phyloP scores from a whole-genome alignment of 2,113 vertebrate genomes.

The Sminthopsis crassicaudata region DNA sequence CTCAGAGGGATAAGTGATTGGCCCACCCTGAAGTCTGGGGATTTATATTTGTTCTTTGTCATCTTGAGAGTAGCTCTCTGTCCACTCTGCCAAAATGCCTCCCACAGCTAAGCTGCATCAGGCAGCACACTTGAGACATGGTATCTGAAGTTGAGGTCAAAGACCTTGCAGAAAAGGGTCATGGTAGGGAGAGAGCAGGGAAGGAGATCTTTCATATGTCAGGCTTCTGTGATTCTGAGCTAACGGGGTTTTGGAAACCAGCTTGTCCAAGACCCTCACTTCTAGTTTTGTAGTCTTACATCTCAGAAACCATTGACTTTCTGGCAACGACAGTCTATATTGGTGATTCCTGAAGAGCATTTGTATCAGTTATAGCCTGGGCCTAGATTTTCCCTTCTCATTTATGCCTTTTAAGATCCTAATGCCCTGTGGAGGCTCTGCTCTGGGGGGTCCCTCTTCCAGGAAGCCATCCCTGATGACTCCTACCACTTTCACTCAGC shows the following conservation, averaged over 20 bases:
- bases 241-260: background rate
- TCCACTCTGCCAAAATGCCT: background rate
- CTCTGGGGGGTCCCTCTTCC: background rate
- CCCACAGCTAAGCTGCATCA: background rate
- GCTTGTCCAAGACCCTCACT: background rate
- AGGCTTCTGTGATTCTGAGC: background rate
- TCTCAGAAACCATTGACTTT: background rate
- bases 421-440: background rate
- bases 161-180: background rate
- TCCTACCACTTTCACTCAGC: background rate
- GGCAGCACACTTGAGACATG: background rate
- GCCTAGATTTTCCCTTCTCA: background rate
- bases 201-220: background rate
- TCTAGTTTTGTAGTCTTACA: background rate
- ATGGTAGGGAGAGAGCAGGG: background rate
- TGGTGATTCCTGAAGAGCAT: background rate
- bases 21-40: background rate
- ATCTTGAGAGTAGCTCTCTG: background rate
- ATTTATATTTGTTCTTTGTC: background rate
- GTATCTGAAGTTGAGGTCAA: background rate
- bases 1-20: background rate
- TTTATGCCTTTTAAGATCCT: background rate
- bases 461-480: background rate
- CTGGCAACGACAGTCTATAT: background rate
- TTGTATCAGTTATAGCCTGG: background rate